Base-by-base conservation (phyloP, 2,113 vertebrate species). In the Channa argus region DNA sequence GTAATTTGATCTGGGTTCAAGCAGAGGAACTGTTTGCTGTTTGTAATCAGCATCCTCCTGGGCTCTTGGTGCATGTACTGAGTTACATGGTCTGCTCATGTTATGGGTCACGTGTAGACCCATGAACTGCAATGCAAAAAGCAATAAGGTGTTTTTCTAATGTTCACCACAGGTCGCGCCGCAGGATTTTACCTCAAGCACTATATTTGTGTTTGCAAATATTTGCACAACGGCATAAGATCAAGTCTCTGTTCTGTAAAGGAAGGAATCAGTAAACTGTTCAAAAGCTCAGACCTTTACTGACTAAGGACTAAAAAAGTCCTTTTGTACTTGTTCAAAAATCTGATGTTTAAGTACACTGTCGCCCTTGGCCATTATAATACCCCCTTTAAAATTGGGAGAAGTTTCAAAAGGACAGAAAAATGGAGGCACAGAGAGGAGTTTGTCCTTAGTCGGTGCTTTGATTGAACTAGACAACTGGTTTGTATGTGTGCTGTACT, bases 341-440 rank as follows among this genome's bases (percentile, higher is more conserved):
- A 88, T 68, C 49, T 62, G 83, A 83, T 82, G 85, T 83, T 68
- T 84, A 88, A 84, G 72, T 76, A 71, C 24, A 46, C 67, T 37
- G 79, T 33, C 80, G 83, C 77, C 90, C 89, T 88, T 87, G 86
- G 81, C 79, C 66, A 80, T 88, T 89, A 83, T 88, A 69, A 46
- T 53, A 63, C 46, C 68, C 70, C 61, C 78, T 84, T 87, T 86
- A 79, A 85, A 87, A 86, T 66, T 45, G 81, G 84, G 80, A 51
- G 75, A 83, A 76, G 73, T 83, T 80, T 85, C n/a, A 74, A 86
- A 88, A 86, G 77, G 74, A 73, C 54, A 74, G 77, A 81, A 81
- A 24, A 82, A 84, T 69, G 43, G 69, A 83, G 49, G 80, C 49
- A 63, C 36, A 68, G 56, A 81, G 77, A 85, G 54, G 65, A 84